Evolutionary conservation across 2,888 invertebrate species (phyloP).

Genomic region (Alcis repandata): DNA sequence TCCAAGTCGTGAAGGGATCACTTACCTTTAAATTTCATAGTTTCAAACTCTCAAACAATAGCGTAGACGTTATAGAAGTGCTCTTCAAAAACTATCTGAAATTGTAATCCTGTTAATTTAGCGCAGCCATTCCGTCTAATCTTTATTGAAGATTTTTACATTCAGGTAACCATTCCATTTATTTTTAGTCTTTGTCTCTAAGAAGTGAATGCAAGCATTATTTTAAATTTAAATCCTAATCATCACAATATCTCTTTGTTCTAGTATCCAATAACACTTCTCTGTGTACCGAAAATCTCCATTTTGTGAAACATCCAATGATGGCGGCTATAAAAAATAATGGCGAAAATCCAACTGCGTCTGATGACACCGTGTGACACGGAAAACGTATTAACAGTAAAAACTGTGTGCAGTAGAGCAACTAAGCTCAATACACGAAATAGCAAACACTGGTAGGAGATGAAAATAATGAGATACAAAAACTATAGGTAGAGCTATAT

Average conservation of each 20-base stretch:
- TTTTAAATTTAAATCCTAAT: slow-evolving; percentile 5
- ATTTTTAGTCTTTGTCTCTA: neutral
- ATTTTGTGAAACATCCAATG: slow-evolving; percentile 19
- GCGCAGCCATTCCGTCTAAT: no score
- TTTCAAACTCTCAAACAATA: no score
- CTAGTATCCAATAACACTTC: slow-evolving; percentile 8
- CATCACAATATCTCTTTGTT: slow-evolving; percentile 11
- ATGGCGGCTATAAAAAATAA: slow-evolving; percentile 42
- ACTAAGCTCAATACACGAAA: neutral
- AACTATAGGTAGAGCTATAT: no score
- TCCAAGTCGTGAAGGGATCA: no score
- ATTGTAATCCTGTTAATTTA: no score
- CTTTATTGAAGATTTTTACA: no score
- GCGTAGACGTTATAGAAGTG: no score
- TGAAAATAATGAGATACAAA: no score
- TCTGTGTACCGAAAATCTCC: slow-evolving; percentile 15
- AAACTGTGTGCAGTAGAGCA: neutral
- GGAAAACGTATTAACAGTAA: slow-evolving; percentile 36
- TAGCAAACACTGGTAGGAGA: neutral
- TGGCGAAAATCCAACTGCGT: slow-evolving; percentile 43
- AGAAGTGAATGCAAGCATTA: neutral
- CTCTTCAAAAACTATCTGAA: no score
- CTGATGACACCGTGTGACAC: slow-evolving; percentile 41
- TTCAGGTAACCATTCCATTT: no score
- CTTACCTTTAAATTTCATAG: no score